phyloP scores from a whole-genome alignment of 1,140 invertebrate species.

The Lethrus apterus region DNA sequence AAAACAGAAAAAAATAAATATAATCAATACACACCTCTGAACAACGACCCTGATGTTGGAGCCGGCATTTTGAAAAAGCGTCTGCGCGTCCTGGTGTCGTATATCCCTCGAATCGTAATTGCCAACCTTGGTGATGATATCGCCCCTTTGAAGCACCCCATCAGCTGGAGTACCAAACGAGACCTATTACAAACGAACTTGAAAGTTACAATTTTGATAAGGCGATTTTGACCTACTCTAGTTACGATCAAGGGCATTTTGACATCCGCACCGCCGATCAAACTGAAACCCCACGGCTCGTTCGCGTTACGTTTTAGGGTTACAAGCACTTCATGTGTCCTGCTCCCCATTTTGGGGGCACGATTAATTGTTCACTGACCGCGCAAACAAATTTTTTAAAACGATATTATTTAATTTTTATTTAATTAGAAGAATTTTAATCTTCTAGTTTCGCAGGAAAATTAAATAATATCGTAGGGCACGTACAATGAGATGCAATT shows the following conservation, averaged over 20 bases:
- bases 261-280: slow-evolving; percentile 84
- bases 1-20: slow-evolving; percentile 6
- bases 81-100: slow-evolving; percentile 84
- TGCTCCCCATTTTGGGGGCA: slow-evolving; percentile 45
- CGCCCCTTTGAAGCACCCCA: slow-evolving; percentile 74
- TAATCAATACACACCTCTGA: slow-evolving; percentile 53
- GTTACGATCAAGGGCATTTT: slow-evolving; percentile 83
- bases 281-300: slow-evolving; percentile 83
- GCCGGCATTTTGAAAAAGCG: slow-evolving; percentile 74
- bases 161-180: slow-evolving; percentile 65
- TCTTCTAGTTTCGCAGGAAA: background rate
- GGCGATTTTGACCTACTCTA: slow-evolving; percentile 59
- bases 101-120: slow-evolving; percentile 78
- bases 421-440: background rate
- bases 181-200: slow-evolving; percentile 43
- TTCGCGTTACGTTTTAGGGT: slow-evolving; percentile 67
- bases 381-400: slow-evolving; percentile 1
- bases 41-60: slow-evolving; percentile 58
- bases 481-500: slow-evolving; percentile 5
- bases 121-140: slow-evolving; percentile 83
- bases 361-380: background rate
- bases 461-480: slow-evolving; percentile 5
- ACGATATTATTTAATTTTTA: slow-evolving; percentile 5
- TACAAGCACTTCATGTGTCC: slow-evolving; percentile 63
- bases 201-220: too few relatives aligned